A percentile compares a stretch with the other conserved stretches of the same genome.
These are phyloP conservation scores for Sinopyrophorus schimmeli DNA, from an alignment of 2,888 invertebrate species.

Conservation along the genomic window DNA sequence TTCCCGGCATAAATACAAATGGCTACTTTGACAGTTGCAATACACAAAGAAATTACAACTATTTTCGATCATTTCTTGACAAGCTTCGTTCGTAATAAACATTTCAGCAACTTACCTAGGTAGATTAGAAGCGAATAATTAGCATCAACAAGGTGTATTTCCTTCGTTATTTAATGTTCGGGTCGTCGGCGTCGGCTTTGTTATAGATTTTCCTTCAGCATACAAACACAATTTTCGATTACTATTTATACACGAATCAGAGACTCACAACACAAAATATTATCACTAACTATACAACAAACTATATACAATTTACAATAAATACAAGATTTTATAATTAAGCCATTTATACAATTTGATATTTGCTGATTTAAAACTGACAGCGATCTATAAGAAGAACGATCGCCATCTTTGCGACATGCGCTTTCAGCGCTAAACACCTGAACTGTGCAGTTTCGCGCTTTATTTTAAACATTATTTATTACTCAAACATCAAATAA, in stretches of 20 bases:
- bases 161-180: conserved; percentile 57
- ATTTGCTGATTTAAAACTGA: conserved; percentile 60
- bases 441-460: too few species aligned
- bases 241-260: conserved; percentile 60
- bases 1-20: conserved; percentile 57
- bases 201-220: conserved; percentile 63
- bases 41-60: conserved; percentile 60
- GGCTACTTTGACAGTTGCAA: conserved; percentile 60
- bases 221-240: conserved; percentile 61
- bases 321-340: conserved; percentile 66
- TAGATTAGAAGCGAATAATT: conserved; percentile 44
- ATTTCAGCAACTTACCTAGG: conserved; percentile 48
- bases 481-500: too few species aligned
- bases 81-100: too few species aligned
- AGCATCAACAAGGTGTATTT: conserved; percentile 54
- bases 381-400: conserved; percentile 51
- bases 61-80: too few species aligned
- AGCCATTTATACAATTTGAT: conserved; percentile 70
- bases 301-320: conserved; percentile 75
- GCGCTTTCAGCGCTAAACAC: conserved; percentile 44
- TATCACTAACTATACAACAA: conserved; percentile 73
- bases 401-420: conserved; percentile 54
- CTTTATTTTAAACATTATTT: too few species aligned
- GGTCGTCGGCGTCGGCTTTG: conserved; percentile 64
- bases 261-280: conserved; percentile 61